Evolutionary conservation across 2,888 invertebrate genomes (phyloP).

Genomic region (Bellardia bayeri): DNA sequence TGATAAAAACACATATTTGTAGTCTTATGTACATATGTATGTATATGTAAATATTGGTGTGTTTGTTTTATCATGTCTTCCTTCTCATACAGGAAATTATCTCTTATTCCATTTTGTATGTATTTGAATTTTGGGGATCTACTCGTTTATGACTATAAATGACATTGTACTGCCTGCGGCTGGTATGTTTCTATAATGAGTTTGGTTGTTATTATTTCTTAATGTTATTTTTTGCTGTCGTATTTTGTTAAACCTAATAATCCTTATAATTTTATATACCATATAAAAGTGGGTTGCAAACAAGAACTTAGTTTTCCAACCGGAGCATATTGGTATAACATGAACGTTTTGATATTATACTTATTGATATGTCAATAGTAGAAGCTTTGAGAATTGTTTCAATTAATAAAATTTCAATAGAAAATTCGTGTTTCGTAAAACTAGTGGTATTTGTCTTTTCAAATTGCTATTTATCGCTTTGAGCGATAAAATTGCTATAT

Average conservation of each 20-base stretch:
- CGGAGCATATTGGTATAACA: too few relatives aligned
- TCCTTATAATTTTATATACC: conserved; percentile 47
- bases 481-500: too few relatives aligned
- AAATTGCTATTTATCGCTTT: too few relatives aligned
- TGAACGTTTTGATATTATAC: too few relatives aligned
- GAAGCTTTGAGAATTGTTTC: too few relatives aligned
- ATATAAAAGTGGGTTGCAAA: neutral
- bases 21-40: neutral
- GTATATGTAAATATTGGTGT: neutral
- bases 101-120: neutral
- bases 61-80: conserved; percentile 15
- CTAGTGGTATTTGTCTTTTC: too few relatives aligned
- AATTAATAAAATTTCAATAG: too few relatives aligned
- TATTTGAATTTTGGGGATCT: neutral
- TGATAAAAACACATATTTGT: conserved; percentile 3
- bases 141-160: conserved; percentile 34
- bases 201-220: conserved; percentile 49
- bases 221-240: neutral
- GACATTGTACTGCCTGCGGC: conserved; percentile 50
- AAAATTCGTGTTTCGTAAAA: too few relatives aligned
- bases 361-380: too few relatives aligned
- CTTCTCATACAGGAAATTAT: conserved; percentile 34
- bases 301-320: too few relatives aligned
- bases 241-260: conserved; percentile 40
- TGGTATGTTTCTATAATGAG: conserved; percentile 62